Percentiles rank a stretch among this genome's conserved stretches.
Conservation (phyloP, 2,888 invertebrate genomes). For the Sturmia bella region DNA sequence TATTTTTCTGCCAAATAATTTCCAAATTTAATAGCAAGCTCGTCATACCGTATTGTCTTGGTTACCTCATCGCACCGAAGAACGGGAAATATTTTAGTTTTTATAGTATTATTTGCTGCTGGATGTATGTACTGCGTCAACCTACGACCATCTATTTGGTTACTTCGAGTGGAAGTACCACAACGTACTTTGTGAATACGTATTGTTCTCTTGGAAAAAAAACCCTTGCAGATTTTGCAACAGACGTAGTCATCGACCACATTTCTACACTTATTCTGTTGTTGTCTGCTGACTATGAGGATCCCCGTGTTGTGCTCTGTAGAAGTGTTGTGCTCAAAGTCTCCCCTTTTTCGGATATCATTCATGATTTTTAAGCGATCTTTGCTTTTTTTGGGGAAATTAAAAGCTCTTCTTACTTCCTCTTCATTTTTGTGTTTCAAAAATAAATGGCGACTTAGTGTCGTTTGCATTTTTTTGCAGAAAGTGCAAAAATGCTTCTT, state of each 20-base stretch:
- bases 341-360: slow-evolving; percentile 7
- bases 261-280: background rate
- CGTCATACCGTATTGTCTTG: slow-evolving; percentile 7
- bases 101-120: background rate
- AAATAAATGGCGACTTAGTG: slow-evolving; percentile 14
- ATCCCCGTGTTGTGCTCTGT: background rate
- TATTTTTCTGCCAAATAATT: slow-evolving; percentile 6
- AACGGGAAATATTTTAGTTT: slow-evolving; percentile 1
- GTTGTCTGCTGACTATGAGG: slow-evolving; percentile 4
- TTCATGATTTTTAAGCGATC: slow-evolving; percentile 10
- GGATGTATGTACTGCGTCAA: background rate
- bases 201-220: background rate
- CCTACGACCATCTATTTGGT: background rate
- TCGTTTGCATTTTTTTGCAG: slow-evolving; percentile 12
- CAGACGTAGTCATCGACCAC: background rate
- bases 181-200: background rate
- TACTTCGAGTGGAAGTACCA: background rate
- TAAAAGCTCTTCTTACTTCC: slow-evolving; percentile 2
- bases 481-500: slow-evolving; percentile 15
- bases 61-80: slow-evolving; percentile 3
- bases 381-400: background rate
- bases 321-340: slow-evolving; percentile 26
- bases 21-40: slow-evolving; percentile 2
- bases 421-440: slow-evolving; percentile 6
- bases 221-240: background rate